These are phyloP conservation scores for Nomada flava DNA, from an alignment of 2,888 invertebrate genomes.

Conservation along the genomic window DNA sequence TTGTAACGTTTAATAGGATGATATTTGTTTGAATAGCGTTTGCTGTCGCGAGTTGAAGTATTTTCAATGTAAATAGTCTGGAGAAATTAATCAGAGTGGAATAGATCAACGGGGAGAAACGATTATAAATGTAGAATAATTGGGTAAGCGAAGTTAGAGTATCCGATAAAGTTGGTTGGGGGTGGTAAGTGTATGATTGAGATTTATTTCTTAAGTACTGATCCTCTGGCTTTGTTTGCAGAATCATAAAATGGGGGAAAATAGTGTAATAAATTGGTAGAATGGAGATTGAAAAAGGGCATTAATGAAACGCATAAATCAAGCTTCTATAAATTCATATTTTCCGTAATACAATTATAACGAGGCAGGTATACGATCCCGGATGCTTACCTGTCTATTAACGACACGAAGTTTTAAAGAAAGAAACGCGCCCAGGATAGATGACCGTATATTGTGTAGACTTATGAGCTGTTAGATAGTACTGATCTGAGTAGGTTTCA, in stretches of 20 bases:
- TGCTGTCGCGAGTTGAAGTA: no score
- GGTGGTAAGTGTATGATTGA: not conserved
- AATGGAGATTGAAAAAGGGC: no score
- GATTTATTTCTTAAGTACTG: not conserved
- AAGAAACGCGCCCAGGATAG: not conserved
- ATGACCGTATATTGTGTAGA: not conserved
- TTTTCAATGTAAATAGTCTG: no score
- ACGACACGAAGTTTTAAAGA: not conserved
- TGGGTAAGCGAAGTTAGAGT: no score
- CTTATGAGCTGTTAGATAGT: conserved; percentile 4
- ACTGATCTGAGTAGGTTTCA: not conserved
- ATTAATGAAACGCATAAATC: not conserved
- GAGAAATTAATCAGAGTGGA: no score
- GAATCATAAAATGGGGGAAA: not conserved
- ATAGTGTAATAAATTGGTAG: not conserved
- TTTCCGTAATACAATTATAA: conserved; percentile 6
- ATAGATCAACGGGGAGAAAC: no score
- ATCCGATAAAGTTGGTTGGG: not conserved
- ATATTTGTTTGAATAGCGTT: not conserved
- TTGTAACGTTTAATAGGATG: no score
- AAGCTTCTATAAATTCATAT: not conserved
- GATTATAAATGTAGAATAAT: no score
- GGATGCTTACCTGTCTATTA: not conserved
- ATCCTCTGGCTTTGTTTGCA: not conserved
- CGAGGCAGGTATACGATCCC: not conserved